Evolutionary conservation across 2,888 invertebrate genomes (phyloP).

Genomic region (Boloria selene): DNA sequence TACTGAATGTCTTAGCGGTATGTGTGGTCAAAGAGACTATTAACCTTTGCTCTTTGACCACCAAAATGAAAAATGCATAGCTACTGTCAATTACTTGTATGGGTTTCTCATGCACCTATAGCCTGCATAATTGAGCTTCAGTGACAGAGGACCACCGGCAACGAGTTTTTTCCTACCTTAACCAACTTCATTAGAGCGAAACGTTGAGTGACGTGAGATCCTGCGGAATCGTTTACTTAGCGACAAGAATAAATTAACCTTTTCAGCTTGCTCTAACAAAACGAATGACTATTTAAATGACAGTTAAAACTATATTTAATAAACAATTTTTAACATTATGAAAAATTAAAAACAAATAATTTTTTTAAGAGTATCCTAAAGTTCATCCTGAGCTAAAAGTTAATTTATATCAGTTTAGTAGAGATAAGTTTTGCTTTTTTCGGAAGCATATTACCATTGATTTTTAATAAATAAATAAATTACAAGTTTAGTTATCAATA

Average conservation of each 20-base stretch:
- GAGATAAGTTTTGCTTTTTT: too few species aligned
- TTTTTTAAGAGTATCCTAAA: too few species aligned
- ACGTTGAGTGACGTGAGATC: conserved; percentile 59
- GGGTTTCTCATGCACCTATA: conserved; percentile 37
- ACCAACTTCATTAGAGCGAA: conserved; percentile 65
- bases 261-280: conserved; percentile 13
- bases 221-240: conserved; percentile 42
- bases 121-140: conserved; percentile 41
- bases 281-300: not conserved
- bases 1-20: not conserved
- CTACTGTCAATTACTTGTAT: conserved; percentile 35
- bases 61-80: conserved; percentile 26
- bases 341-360: too few species aligned
- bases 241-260: conserved; percentile 33
- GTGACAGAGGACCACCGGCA: conserved; percentile 66
- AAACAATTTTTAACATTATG: too few species aligned
- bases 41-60: conserved; percentile 23
- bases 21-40: conserved; percentile 14
- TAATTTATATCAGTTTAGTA: too few species aligned
- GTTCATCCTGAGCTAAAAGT: too few species aligned
- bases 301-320: too few species aligned
- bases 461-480: too few species aligned
- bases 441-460: too few species aligned
- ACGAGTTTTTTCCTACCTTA: conserved; percentile 63
- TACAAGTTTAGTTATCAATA: too few species aligned